These are phyloP conservation scores for Folsomia manolachei DNA, from an alignment of 2,888 invertebrate genomes.

Conservation along the genomic window DNA sequence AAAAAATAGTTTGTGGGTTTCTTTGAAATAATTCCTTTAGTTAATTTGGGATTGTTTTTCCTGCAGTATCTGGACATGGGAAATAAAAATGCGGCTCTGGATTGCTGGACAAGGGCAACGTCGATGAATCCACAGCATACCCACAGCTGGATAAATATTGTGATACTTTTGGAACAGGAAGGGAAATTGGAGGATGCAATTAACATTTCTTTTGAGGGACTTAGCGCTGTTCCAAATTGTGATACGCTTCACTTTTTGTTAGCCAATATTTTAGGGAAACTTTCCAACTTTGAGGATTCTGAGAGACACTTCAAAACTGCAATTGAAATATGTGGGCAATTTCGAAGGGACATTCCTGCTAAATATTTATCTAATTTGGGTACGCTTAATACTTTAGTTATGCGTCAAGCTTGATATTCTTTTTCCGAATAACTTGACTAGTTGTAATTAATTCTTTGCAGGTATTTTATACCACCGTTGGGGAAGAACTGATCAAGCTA, in stretches of 20 bases:
- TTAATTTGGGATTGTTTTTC: slow-evolving; percentile 49
- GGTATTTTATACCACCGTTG: slow-evolving; percentile 91
- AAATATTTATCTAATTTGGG: slow-evolving; percentile 87
- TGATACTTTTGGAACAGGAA: slow-evolving; percentile 77
- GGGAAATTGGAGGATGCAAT: slow-evolving; percentile 70
- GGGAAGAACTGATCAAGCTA: slow-evolving; percentile 73
- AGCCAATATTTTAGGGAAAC: slow-evolving; percentile 84
- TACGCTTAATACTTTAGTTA: slow-evolving; percentile 53
- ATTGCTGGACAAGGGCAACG: slow-evolving; percentile 80
- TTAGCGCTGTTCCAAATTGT: slow-evolving; percentile 69
- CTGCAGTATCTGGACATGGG: slow-evolving; percentile 74
- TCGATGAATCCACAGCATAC: slow-evolving; percentile 71
- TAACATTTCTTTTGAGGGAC: slow-evolving; percentile 66
- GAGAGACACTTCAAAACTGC: slow-evolving; percentile 77
- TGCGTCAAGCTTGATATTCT: neutral
- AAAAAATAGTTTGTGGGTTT: too few species aligned
- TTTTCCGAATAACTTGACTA: too few species aligned
- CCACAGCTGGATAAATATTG: slow-evolving; percentile 87
- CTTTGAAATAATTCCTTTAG: slow-evolving; percentile 4
- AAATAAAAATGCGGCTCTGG: slow-evolving; percentile 69
- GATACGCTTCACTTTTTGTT: slow-evolving; percentile 79
- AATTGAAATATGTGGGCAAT: slow-evolving; percentile 59
- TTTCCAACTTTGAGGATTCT: slow-evolving; percentile 71
- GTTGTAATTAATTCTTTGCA: slow-evolving; percentile 52
- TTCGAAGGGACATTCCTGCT: slow-evolving; percentile 59